Percentiles rank a stretch among this genome's conserved stretches.
Evolutionary conservation across 2,113 vertebrate genomes (phyloP).

Genomic region (Emydura subglobosa): DNA sequence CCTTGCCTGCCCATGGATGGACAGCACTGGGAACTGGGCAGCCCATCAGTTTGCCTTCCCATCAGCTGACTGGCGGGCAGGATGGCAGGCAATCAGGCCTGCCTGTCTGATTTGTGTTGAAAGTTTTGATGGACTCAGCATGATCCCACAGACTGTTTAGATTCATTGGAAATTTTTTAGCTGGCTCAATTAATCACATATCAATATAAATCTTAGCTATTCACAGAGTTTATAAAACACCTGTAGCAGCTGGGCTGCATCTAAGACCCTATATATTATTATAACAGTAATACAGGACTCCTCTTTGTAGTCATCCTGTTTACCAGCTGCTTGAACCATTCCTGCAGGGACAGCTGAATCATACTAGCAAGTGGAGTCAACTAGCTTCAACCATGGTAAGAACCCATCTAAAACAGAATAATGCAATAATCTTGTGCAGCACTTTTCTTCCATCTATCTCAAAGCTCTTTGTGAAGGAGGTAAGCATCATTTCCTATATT

Average conservation of each 20-base stretch:
- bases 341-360: neutral
- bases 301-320: neutral
- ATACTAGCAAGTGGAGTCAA: neutral
- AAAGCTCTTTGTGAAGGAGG: neutral
- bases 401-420: neutral
- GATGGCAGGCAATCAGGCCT: neutral
- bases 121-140: neutral
- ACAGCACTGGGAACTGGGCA: fast-evolving
- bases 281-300: neutral
- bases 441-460: neutral
- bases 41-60: neutral
- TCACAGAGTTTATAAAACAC: neutral
- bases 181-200: neutral
- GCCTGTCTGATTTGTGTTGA: neutral
- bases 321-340: neutral
- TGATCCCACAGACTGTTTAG: neutral
- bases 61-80: neutral
- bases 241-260: neutral
- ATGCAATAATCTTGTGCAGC: neutral
- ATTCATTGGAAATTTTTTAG: neutral
- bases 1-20: neutral
- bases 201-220: neutral
- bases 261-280: neutral
- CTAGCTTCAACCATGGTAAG: fast-evolving
- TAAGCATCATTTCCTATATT: neutral